Conservation (phyloP, 2,113 vertebrate genomes). For the Motacilla tschutschensis region DNA sequence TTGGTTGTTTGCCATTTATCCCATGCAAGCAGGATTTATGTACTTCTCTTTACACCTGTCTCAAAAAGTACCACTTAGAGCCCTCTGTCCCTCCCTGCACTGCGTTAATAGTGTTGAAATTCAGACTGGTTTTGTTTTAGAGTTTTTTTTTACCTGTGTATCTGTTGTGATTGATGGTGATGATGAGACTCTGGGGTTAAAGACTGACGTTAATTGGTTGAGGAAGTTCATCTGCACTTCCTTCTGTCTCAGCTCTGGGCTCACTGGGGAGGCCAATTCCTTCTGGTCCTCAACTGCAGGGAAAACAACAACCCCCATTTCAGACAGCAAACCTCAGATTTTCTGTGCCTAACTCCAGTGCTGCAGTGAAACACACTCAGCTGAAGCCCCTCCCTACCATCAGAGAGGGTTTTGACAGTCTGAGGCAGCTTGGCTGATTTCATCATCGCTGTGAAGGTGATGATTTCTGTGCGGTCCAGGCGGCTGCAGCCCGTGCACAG, state of each 20-base stretch:
- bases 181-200: constrained; percentile 87
- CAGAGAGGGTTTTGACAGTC: constrained; percentile 96
- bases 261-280: constrained; percentile 87
- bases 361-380: background rate
- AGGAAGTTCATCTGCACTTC: constrained; percentile 98
- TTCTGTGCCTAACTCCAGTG: background rate
- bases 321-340: background rate
- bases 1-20: background rate
- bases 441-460: constrained; percentile 99
- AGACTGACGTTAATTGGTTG: constrained; percentile 95
- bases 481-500: constrained; percentile 96
- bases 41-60: background rate
- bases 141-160: constrained; percentile 76
- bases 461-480: constrained; percentile 95
- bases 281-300: constrained; percentile 95
- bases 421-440: constrained; percentile 97
- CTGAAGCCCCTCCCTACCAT: constrained; percentile 77
- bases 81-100: background rate
- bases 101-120: background rate
- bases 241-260: constrained; percentile 92
- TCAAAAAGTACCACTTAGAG: background rate
- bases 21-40: background rate
- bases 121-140: background rate
- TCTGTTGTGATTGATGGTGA: constrained; percentile 76
- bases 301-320: background rate